These are phyloP conservation scores for Melospiza melodia DNA, from an alignment of 2,113 vertebrate species.

Conservation along the genomic window DNA sequence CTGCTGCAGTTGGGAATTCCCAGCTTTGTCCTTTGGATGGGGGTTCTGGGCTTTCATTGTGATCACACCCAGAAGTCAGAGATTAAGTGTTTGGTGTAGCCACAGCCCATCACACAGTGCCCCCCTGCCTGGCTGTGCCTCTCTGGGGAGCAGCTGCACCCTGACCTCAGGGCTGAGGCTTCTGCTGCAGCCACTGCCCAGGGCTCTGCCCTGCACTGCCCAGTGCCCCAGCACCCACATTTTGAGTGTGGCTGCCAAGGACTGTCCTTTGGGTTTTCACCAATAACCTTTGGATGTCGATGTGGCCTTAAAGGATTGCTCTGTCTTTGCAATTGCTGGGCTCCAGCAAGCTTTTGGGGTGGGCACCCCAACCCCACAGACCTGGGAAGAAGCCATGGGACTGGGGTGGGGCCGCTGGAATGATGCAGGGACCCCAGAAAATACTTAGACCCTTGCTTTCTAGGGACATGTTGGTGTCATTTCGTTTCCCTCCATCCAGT, in stretches of 20 bases:
- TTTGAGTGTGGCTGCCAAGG: rapidly evolving
- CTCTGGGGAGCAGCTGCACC: rapidly evolving
- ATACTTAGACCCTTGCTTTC: not conserved
- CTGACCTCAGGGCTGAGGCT: not conserved
- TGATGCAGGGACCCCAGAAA: not conserved
- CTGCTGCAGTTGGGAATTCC: not conserved
- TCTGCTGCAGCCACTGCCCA: rapidly evolving
- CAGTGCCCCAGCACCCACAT: not conserved
- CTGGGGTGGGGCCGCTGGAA: not conserved
- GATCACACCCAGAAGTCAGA: not conserved
- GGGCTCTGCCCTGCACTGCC: not conserved
- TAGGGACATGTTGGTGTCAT: too few species aligned
- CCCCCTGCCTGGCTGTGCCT: not conserved
- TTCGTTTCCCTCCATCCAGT: not conserved
- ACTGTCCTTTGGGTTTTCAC: not conserved
- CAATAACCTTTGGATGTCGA: not conserved
- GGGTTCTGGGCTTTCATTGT: not conserved
- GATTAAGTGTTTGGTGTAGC: not conserved
- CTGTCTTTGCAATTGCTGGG: not conserved
- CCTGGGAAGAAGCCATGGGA: not conserved
- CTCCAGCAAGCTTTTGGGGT: not conserved
- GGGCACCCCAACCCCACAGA: rapidly evolving
- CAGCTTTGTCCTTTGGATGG: not conserved
- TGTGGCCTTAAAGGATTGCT: not conserved
- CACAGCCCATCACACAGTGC: not conserved